Conservation (phyloP, 37 sponge, comb jelly and placozoan genomes). For the Ephydatia muelleri region DNA sequence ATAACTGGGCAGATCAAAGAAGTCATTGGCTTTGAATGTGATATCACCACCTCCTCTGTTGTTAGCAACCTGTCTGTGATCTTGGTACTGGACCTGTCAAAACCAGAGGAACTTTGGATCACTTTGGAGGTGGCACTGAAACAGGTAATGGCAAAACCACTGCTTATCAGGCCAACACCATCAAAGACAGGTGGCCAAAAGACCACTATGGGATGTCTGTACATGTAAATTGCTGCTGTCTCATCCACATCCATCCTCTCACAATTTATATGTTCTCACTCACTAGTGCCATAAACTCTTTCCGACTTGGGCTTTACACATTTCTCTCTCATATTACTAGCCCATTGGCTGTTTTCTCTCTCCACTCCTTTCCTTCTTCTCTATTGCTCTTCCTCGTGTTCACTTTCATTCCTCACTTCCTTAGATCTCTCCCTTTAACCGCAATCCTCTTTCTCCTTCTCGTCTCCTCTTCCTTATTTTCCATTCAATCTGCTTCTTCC, state of each 20-base stretch:
- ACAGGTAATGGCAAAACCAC: constrained; percentile 34
- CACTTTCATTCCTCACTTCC: too few species aligned
- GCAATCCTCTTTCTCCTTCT: too few species aligned
- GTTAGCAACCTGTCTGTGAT: constrained; percentile 65
- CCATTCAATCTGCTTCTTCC: too few species aligned
- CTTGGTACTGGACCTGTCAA: constrained; percentile 89
- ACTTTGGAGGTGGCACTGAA: constrained; percentile 69
- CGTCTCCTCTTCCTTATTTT: too few species aligned
- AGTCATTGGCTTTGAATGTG: not conserved
- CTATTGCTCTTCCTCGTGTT: too few species aligned
- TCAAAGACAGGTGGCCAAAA: not conserved
- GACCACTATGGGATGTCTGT: not conserved
- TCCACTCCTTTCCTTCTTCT: not conserved
- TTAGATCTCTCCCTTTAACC: too few species aligned
- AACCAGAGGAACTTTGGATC: constrained; percentile 86
- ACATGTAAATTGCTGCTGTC: too few species aligned
- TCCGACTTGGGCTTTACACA: too few species aligned
- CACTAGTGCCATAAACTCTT: not conserved
- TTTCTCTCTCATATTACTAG: not conserved
- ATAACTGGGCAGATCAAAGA: not conserved
- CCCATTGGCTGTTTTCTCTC: too few species aligned
- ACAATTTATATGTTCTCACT: not conserved
- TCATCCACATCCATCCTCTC: not conserved
- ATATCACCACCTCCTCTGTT: not conserved
- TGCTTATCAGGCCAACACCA: not conserved